Evolutionary conservation across 2,888 invertebrate species (phyloP).

Genomic region (Entomobrya proxima): DNA sequence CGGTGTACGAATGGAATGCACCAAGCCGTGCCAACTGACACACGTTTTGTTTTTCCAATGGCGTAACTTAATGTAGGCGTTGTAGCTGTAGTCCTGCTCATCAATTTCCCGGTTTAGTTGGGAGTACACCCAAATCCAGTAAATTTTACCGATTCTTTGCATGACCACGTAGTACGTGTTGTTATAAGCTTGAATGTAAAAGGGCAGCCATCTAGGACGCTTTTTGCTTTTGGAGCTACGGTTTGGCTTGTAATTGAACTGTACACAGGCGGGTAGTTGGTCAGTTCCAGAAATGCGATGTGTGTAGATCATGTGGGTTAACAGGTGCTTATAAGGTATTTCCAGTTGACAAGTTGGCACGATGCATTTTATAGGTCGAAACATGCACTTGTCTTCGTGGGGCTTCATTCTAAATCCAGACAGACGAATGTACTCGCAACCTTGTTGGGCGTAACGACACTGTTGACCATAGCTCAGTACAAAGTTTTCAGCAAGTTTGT

Average conservation of each 20-base stretch:
- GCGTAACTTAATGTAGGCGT: slow-evolving; percentile 57
- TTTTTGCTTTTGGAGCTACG: not conserved
- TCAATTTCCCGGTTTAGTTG: slow-evolving; percentile 69
- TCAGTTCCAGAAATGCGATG: slow-evolving; percentile 68
- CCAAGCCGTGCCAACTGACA: slow-evolving; percentile 72
- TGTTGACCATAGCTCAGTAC: slow-evolving; percentile 70
- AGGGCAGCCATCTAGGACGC: slow-evolving; percentile 71
- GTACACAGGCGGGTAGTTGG: slow-evolving; percentile 63
- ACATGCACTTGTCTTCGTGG: slow-evolving; percentile 72
- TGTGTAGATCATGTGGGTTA: slow-evolving; percentile 67
- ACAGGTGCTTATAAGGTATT: slow-evolving; percentile 66
- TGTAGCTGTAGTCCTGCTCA: slow-evolving; percentile 52
- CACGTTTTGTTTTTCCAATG: slow-evolving; percentile 62
- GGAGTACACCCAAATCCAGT: slow-evolving; percentile 72
- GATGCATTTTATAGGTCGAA: slow-evolving; percentile 69
- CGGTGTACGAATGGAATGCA: slow-evolving; percentile 69
- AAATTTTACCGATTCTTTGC: slow-evolving; percentile 65
- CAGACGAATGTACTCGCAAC: slow-evolving; percentile 72
- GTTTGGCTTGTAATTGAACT: slow-evolving; percentile 43
- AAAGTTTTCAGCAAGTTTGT: slow-evolving; percentile 73
- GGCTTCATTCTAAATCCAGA: slow-evolving; percentile 73
- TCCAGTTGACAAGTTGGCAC: slow-evolving; percentile 61
- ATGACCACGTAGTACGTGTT: slow-evolving; percentile 72
- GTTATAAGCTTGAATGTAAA: slow-evolving; percentile 69
- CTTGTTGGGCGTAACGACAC: slow-evolving; percentile 67